A percentile compares a stretch with the other conserved stretches of the same genome.
Evolutionary conservation across 2,797 vertebrate genomes (phyloP).

Genomic region (Falco rusticolus): DNA sequence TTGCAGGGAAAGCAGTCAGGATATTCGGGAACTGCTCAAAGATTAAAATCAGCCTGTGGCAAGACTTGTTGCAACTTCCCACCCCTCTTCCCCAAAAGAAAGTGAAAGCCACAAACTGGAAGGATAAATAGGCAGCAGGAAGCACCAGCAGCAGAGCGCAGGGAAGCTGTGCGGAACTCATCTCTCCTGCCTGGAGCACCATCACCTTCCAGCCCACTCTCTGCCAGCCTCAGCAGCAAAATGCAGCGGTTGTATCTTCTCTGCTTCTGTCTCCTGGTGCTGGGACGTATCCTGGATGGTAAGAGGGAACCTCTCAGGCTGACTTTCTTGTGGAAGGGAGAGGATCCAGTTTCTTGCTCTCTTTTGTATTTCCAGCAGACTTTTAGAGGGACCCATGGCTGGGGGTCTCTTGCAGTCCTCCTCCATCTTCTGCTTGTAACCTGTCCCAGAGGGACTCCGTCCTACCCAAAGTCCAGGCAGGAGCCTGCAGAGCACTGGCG

Average conservation of each 20-base stretch:
- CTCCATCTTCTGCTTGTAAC: background rate
- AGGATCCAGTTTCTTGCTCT: background rate
- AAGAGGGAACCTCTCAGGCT: background rate
- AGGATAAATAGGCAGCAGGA: background rate
- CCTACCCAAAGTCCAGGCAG: background rate
- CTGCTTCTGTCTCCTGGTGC: slow-evolving; percentile 29
- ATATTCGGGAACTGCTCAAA: background rate
- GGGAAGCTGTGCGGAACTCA: background rate
- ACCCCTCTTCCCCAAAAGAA: background rate
- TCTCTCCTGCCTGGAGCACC: background rate
- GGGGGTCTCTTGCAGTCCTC: background rate
- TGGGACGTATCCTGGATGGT: slow-evolving; percentile 1
- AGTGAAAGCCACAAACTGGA: slow-evolving; percentile 28
- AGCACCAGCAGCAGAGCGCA: background rate
- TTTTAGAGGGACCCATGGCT: fast-evolving
- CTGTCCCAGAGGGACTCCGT: background rate
- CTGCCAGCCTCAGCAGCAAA: background rate
- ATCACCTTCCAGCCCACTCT: background rate
- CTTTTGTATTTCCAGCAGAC: background rate
- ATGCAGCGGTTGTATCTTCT: background rate
- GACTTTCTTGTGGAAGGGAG: background rate
- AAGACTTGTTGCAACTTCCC: background rate
- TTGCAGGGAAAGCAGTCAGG: background rate
- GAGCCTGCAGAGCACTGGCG: background rate
- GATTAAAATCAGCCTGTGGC: background rate